Evolutionary conservation across 2,113 vertebrate species (phyloP).

Genomic region (Indicator indicator): DNA sequence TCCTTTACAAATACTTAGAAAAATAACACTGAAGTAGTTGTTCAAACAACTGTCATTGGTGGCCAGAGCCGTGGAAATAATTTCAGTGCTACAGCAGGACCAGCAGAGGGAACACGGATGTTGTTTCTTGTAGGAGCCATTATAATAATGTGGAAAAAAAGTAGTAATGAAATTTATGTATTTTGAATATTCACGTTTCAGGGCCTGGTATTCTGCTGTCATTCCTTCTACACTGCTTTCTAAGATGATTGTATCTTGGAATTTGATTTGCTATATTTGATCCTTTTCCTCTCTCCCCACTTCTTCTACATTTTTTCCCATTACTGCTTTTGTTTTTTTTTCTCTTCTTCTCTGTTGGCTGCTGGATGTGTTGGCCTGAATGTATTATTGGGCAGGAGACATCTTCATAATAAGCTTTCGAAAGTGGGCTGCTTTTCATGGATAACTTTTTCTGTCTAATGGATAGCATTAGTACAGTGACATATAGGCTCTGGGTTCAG

Average conservation of each 20-base stretch:
- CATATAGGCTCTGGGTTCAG: background rate
- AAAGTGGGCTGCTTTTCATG: background rate
- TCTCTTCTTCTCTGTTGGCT: background rate
- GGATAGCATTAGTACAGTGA: background rate
- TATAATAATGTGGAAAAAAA: background rate
- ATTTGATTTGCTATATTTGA: background rate
- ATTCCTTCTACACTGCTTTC: background rate
- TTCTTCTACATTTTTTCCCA: background rate
- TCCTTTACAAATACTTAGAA: background rate
- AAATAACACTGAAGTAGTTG: background rate
- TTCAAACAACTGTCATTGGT: background rate
- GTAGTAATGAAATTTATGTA: background rate
- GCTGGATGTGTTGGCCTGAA: background rate
- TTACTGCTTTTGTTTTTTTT: background rate
- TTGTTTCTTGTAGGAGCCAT: background rate
- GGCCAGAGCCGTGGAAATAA: background rate
- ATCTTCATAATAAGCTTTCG: background rate
- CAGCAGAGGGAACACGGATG: conserved; percentile 38
- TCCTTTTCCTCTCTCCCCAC: background rate
- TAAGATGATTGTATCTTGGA: background rate
- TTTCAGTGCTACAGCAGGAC: background rate
- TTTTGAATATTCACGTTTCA: background rate
- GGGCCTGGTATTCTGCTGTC: background rate
- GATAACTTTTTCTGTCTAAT: background rate
- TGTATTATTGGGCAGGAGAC: background rate